These are phyloP conservation scores for Ophthalmolycus amberensis DNA, from an alignment of 2,113 vertebrate genomes.

Conservation along the genomic window DNA sequence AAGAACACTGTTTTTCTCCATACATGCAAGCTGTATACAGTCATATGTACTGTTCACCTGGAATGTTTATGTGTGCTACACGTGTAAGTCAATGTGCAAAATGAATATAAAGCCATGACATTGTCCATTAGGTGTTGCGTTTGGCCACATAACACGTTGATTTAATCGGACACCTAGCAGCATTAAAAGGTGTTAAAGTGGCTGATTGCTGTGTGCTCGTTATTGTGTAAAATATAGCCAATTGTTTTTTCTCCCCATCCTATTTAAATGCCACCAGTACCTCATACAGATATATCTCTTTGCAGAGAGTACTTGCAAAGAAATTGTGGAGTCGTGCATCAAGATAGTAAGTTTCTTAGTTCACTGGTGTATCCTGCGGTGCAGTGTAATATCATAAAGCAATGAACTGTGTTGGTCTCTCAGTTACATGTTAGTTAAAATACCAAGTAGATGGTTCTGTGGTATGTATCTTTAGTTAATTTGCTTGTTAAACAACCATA, in stretches of 20 bases:
- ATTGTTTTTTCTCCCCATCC: not conserved
- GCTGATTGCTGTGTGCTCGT: not conserved
- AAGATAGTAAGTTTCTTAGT: not conserved
- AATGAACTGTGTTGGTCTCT: not conserved
- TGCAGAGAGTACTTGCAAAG: not conserved
- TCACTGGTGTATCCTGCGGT: not conserved
- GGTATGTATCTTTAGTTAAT: not conserved
- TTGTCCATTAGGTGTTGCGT: constrained; percentile 3
- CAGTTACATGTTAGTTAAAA: not conserved
- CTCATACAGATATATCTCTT: not conserved
- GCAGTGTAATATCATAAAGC: not conserved
- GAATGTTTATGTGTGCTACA: not conserved
- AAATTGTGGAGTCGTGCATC: not conserved
- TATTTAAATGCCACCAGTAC: not conserved
- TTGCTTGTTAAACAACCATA: not conserved
- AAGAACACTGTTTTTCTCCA: constrained; percentile 67
- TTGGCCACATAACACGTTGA: not conserved
- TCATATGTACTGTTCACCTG: not conserved
- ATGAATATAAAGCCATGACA: not conserved
- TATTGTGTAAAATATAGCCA: not conserved
- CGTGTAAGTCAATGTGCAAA: not conserved
- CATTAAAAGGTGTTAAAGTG: not conserved
- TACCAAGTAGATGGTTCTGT: not conserved
- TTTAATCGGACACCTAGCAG: not conserved
- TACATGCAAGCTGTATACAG: not conserved